Evolutionary conservation across 1,140 invertebrate genomes (phyloP).

Genomic region (Adoxophyes honmai): DNA sequence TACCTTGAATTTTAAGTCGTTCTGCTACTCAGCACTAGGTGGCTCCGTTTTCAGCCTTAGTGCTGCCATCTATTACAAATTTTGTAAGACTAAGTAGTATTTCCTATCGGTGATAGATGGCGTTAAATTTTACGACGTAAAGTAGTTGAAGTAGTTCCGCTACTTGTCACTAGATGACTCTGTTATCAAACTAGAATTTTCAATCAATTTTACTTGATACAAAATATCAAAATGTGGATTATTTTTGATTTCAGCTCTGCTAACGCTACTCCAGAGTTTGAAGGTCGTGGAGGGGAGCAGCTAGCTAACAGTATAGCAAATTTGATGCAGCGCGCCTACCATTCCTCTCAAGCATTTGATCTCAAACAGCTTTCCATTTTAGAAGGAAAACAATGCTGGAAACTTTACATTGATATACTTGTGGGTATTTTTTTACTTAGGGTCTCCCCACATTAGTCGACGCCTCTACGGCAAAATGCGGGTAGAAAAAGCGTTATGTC

Average conservation of each 20-base stretch:
- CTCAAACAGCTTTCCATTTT: slow-evolving; percentile 89
- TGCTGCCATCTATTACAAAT: no score
- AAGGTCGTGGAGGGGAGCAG: slow-evolving; percentile 95
- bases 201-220: no score
- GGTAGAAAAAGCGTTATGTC: no score
- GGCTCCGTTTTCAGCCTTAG: background rate
- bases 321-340: slow-evolving; percentile 87
- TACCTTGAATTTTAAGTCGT: no score
- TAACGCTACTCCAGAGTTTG: slow-evolving; percentile 96
- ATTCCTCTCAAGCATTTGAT: slow-evolving; percentile 86
- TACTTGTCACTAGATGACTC: background rate
- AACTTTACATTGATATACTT: slow-evolving; percentile 94
- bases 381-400: slow-evolving; percentile 93
- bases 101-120: no score
- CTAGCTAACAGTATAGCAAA: slow-evolving; percentile 90
- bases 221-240: no score
- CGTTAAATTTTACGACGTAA: no score
- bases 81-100: no score
- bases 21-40: background rate
- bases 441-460: background rate
- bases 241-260: slow-evolving; percentile 84
- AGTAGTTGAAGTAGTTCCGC: no score
- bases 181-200: slow-evolving; percentile 5
- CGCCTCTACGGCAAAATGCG: no score
- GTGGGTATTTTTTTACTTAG: slow-evolving; percentile 77